Percentiles rank a stretch among this genome's conserved stretches.
Evolutionary conservation across 2,113 vertebrate species (phyloP).

Genomic region (Zapornia atra): DNA sequence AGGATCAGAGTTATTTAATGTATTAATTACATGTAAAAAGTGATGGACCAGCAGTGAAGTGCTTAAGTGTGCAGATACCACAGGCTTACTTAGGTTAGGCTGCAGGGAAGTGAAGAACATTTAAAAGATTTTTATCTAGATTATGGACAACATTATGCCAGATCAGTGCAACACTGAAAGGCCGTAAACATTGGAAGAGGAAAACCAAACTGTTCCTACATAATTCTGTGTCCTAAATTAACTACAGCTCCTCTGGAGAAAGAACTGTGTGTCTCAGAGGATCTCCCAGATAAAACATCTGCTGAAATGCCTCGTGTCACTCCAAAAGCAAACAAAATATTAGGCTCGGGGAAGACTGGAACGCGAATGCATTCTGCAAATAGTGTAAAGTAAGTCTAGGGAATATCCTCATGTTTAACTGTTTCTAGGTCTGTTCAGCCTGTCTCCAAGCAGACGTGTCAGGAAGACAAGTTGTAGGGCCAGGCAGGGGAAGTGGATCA

Average conservation of each 20-base stretch:
- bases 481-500: neutral
- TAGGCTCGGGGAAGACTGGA: conserved; percentile 37
- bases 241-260: conserved; percentile 42
- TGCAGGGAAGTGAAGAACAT: neutral
- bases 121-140: neutral
- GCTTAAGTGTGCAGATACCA: neutral
- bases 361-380: neutral
- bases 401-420: neutral
- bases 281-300: conserved; percentile 63
- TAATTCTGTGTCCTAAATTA: conserved; percentile 38
- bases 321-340: conserved; percentile 65
- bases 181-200: neutral
- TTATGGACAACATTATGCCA: neutral
- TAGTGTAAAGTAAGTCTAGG: conserved; percentile 34
- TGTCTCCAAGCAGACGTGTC: neutral
- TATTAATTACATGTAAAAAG: neutral
- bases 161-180: neutral
- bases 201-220: neutral
- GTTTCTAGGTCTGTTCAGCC: neutral
- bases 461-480: neutral
- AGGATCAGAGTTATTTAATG: neutral
- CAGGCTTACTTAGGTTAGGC: neutral
- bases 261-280: conserved; percentile 30
- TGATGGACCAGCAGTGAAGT: neutral
- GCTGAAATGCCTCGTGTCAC: conserved; percentile 26